Percentiles rank a stretch among this genome's conserved stretches.
These are phyloP conservation scores for Molossus alvarezi DNA, from an alignment of 2,797 vertebrate genomes.

Conservation along the genomic window DNA sequence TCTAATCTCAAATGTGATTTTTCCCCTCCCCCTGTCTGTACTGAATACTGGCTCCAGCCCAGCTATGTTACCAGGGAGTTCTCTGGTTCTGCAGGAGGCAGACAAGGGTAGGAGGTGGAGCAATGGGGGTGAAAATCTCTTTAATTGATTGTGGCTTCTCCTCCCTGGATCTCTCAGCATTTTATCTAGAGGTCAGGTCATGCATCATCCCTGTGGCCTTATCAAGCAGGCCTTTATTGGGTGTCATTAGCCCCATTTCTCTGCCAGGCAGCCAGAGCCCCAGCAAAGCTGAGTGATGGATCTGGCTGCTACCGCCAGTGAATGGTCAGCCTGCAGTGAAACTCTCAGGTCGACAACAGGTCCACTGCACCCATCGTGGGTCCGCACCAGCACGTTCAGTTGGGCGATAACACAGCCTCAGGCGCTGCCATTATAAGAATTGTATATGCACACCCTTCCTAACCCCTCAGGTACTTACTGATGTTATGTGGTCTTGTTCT, in stretches of 20 bases:
- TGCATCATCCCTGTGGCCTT: not conserved
- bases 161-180: not conserved
- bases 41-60: not conserved
- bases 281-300: constrained; percentile 30
- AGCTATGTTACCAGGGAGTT: not conserved
- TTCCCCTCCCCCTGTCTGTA: not conserved
- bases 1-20: constrained; percentile 60
- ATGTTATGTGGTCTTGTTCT: not conserved
- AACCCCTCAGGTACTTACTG: not conserved
- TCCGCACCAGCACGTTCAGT: not conserved
- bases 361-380: not conserved
- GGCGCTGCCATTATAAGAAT: not conserved
- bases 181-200: not conserved
- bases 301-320: not conserved
- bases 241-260: constrained; percentile 10
- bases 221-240: not conserved
- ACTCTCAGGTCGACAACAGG: not conserved
- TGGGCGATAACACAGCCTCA: not conserved
- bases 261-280: not conserved
- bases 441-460: not conserved
- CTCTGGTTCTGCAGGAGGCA: not conserved
- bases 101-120: not conserved
- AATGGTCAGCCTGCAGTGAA: not conserved
- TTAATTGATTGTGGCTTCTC: not conserved
- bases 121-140: not conserved